Percentiles rank a stretch among this genome's conserved stretches.
phyloP scores from a whole-genome alignment of 1,140 invertebrate genomes.

The Brachystomella parvula region DNA sequence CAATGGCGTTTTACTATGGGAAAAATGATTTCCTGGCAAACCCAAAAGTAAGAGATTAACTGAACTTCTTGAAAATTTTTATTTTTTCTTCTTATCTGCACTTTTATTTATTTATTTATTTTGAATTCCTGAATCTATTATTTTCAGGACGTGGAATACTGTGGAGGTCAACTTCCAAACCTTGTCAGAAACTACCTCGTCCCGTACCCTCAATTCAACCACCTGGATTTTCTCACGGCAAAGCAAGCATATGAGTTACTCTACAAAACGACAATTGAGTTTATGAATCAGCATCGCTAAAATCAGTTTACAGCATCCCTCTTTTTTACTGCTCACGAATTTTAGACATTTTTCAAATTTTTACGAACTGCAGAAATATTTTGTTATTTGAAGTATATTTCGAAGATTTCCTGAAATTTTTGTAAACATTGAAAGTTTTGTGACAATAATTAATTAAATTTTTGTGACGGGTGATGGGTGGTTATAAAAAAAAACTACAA shows the following conservation, averaged over 20 bases:
- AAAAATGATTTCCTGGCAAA: not conserved
- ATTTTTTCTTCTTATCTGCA: no score
- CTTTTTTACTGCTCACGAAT: no score
- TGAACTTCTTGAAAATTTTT: not conserved
- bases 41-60: not conserved
- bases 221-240: not conserved
- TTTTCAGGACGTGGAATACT: not conserved
- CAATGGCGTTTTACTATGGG: not conserved
- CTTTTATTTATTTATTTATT: not conserved
- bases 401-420: no score
- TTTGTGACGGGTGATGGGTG: no score
- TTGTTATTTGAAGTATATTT: no score
- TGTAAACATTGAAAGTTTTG: no score
- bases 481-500: no score
- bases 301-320: not conserved
- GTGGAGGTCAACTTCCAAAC: not conserved
- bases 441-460: no score
- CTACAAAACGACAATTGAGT: not conserved
- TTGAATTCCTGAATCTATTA: not conserved
- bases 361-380: no score
- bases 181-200: not conserved
- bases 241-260: not conserved
- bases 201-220: not conserved
- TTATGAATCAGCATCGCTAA: not conserved
- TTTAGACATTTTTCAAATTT: no score